Evolutionary conservation across 2,888 invertebrate species (phyloP).

Genomic region (Hoplodrina ambigua): DNA sequence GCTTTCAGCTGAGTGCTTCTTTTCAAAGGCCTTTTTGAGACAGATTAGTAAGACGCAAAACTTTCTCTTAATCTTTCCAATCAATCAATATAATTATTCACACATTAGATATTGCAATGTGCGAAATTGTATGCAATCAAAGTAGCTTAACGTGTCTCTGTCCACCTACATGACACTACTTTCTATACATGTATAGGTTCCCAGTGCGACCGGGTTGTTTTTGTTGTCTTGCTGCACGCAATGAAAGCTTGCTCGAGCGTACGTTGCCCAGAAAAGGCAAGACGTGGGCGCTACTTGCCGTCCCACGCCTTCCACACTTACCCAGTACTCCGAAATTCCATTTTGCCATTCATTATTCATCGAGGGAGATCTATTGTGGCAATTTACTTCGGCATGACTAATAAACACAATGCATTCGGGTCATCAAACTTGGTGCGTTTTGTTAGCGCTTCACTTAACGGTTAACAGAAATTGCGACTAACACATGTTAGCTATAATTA

Average conservation of each 20-base stretch:
- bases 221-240: slow-evolving; percentile 62
- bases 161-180: slow-evolving; percentile 81
- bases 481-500: slow-evolving; percentile 70
- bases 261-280: slow-evolving; percentile 75
- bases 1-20: slow-evolving; percentile 22
- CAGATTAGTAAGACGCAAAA: slow-evolving; percentile 33
- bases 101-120: slow-evolving; percentile 46
- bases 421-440: slow-evolving; percentile 73
- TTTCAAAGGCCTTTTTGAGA: slow-evolving; percentile 15
- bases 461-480: slow-evolving; percentile 65
- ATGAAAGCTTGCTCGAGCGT: slow-evolving; percentile 77
- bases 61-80: slow-evolving; percentile 56
- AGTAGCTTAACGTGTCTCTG: slow-evolving; percentile 63
- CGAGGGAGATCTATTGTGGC: slow-evolving; percentile 54
- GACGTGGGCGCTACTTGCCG: slow-evolving; percentile 69
- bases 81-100: slow-evolving; percentile 55
- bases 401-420: slow-evolving; percentile 68
- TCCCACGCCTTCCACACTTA: slow-evolving; percentile 66
- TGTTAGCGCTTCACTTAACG: slow-evolving; percentile 57
- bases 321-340: slow-evolving; percentile 63
- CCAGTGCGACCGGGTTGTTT: slow-evolving; percentile 60
- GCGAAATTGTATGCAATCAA: slow-evolving; percentile 67
- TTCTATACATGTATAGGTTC: slow-evolving; percentile 68
- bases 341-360: slow-evolving; percentile 59
- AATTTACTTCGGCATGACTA: slow-evolving; percentile 59